phyloP scores from a whole-genome alignment of 2,888 invertebrate species.

The Erebia aethiops region DNA sequence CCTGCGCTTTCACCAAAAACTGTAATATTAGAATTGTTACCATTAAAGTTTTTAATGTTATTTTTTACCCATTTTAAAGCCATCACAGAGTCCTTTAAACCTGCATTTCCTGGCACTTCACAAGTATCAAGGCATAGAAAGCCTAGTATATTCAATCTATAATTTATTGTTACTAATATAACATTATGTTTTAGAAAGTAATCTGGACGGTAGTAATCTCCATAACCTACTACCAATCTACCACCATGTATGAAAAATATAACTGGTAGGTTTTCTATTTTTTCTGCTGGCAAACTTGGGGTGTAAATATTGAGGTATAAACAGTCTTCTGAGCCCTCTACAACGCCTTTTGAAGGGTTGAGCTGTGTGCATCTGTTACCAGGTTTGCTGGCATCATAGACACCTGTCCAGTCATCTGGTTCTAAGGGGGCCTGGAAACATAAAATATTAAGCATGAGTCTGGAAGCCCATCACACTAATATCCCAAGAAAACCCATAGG shows the following conservation, averaged over 20 bases:
- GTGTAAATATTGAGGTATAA: conserved; percentile 87
- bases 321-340: conserved; percentile 86
- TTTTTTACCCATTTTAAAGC: conserved; percentile 68
- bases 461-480: too few species aligned
- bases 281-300: conserved; percentile 74
- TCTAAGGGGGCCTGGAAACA: conserved; percentile 62
- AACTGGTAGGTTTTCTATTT: conserved; percentile 69
- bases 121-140: conserved; percentile 65
- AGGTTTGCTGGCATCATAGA: conserved; percentile 67
- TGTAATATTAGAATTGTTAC: conserved; percentile 62
- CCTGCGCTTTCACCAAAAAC: conserved; percentile 74
- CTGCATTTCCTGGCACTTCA: conserved; percentile 71
- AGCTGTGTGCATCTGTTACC: conserved; percentile 72
- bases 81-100: conserved; percentile 64
- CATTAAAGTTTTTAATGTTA: conserved; percentile 66
- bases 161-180: conserved; percentile 69
- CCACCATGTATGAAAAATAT: conserved; percentile 84
- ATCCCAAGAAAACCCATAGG: too few species aligned
- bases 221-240: conserved; percentile 78
- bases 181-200: conserved; percentile 64
- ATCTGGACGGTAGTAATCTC: conserved; percentile 73
- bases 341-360: conserved; percentile 63
- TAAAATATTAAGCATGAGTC: too few species aligned
- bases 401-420: conserved; percentile 59
- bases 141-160: conserved; percentile 66